Evolutionary conservation across 1,140 invertebrate species (phyloP), one percentile per base, ranked within the genome.

Genomic region (Drosophila nikananu): DNA sequence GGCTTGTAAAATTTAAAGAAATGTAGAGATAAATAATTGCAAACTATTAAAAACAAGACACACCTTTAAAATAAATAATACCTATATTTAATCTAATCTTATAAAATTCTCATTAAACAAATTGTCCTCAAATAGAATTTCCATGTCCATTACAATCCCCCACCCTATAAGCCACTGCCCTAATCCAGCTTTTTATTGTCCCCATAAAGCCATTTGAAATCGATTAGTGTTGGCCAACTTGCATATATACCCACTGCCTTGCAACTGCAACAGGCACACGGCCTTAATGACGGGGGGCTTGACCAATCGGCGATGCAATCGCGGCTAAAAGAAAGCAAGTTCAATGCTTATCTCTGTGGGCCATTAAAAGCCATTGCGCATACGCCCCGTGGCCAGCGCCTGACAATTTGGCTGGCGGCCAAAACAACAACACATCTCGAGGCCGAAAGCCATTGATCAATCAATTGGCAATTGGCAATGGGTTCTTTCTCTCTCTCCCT

Each of bases 371-470:
- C 39, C 37, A 83, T 90, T 82, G 86, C 78, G 84, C 81, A 90
- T 90, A 89, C 84, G 84, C 86, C 81, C 71, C 75, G 52, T 90
- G 32, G 48, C 42, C 32, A 23, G 30, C 37, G 63, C 41, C 52
- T 65, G 73, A 79, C 58, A 54, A 73, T 49, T 90, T 89, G 84
- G 86, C 86, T 66, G 49, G n/a, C 39, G 52, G 86, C 86, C 86
- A 89, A 86, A 81, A 32, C 58, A 81, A 32, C 58, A 67, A 64
- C 32, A 35, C 48, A 61, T 62, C 58, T 71, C 58, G 72, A 77
- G 80, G 57, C 77, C 67, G 46, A 80, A 80, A 87, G 77, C 59
- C 80, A 80, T 63, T 81, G 83, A 89, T 89, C 84, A 89, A 89
- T 89, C 84, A 89, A 84, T 78, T 78, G 57, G 32, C 46, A 62